A percentile compares a stretch with the other conserved stretches of the same genome.
Evolutionary conservation across 2,888 invertebrate species (phyloP).

Genomic region (Aphodius sticticus): DNA sequence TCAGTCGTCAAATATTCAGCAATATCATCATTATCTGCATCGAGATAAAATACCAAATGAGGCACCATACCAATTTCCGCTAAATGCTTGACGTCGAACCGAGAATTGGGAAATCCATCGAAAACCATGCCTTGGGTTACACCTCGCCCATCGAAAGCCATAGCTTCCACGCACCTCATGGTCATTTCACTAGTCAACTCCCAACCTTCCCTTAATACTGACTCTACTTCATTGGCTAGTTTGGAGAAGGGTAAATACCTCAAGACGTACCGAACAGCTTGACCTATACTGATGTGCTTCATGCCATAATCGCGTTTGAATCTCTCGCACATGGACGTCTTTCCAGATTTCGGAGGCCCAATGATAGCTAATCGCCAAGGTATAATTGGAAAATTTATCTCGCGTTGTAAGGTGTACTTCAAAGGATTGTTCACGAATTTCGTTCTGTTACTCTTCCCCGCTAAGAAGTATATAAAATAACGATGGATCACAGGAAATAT

Average conservation of each 20-base stretch:
- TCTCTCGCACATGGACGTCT: slow-evolving; percentile 65
- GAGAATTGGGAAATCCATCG: slow-evolving; percentile 68
- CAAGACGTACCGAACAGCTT: slow-evolving; percentile 63
- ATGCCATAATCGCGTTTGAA: slow-evolving; percentile 65
- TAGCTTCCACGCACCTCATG: slow-evolving; percentile 64
- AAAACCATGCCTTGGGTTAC: slow-evolving; percentile 67
- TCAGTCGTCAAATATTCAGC: slow-evolving; percentile 59
- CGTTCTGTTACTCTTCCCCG: slow-evolving; percentile 60
- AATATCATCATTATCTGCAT: slow-evolving; percentile 56
- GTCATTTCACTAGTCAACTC: slow-evolving; percentile 60
- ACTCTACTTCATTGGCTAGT: slow-evolving; percentile 60
- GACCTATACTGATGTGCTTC: slow-evolving; percentile 65
- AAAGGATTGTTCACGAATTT: slow-evolving; percentile 67
- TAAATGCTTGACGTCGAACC: slow-evolving; percentile 63
- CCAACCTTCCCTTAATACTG: slow-evolving; percentile 59
- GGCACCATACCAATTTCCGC: slow-evolving; percentile 65
- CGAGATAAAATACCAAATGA: slow-evolving; percentile 65
- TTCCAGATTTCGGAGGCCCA: slow-evolving; percentile 71
- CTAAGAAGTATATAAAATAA: slow-evolving; percentile 68
- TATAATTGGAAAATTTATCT: slow-evolving; percentile 60
- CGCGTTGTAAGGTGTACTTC: slow-evolving; percentile 62
- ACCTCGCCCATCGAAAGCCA: slow-evolving; percentile 61
- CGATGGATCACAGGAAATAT: slow-evolving; percentile 67
- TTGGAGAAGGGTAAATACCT: slow-evolving; percentile 64
- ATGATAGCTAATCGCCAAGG: slow-evolving; percentile 66